Percentiles rank a stretch among this genome's conserved stretches.
phyloP scores from a whole-genome alignment of 2,113 vertebrate species.

The Archocentrus centrarchus region DNA sequence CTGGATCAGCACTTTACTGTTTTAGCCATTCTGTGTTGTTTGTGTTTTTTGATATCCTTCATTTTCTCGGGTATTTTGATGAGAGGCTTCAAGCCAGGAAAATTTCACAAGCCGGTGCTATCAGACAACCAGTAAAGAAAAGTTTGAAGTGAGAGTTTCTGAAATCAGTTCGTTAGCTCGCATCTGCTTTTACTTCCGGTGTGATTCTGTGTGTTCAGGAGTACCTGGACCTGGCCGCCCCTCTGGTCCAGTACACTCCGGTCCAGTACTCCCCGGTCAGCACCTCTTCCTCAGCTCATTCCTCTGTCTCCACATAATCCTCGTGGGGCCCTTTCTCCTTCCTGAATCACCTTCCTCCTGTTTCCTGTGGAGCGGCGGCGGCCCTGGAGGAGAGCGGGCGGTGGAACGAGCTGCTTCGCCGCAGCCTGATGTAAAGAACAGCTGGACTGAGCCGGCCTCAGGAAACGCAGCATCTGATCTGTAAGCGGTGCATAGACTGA shows the following conservation, averaged over 20 bases:
- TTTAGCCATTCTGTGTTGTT: no score
- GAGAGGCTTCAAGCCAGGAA: no score
- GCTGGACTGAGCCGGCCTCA: conserved; percentile 44
- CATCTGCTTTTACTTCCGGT: not conserved
- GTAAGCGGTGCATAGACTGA: conserved; percentile 1
- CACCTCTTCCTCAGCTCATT: conserved; percentile 84
- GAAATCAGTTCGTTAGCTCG: no score
- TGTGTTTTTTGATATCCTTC: no score
- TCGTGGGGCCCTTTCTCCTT: conserved; percentile 67
- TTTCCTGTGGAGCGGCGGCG: conserved; percentile 23
- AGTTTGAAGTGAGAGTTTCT: not conserved
- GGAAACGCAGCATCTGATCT: not conserved
- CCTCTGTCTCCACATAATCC: conserved; percentile 77
- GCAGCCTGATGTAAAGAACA: conserved; percentile 57
- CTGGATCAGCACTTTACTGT: no score
- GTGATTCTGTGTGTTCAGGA: conserved; percentile 78
- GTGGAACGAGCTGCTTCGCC: conserved; percentile 3
- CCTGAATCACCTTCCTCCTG: conserved; percentile 69
- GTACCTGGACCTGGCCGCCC: conserved; percentile 89
- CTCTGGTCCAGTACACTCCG: conserved; percentile 87
- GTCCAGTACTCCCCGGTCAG: conserved; percentile 87
- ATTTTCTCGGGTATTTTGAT: no score
- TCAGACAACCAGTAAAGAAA: not conserved
- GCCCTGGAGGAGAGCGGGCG: not conserved
- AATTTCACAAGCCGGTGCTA: no score